Evolutionary conservation across 2,888 invertebrate species (phyloP), one percentile per base, ranked within the genome.

Genomic region (Agrenia bidenticulata): DNA sequence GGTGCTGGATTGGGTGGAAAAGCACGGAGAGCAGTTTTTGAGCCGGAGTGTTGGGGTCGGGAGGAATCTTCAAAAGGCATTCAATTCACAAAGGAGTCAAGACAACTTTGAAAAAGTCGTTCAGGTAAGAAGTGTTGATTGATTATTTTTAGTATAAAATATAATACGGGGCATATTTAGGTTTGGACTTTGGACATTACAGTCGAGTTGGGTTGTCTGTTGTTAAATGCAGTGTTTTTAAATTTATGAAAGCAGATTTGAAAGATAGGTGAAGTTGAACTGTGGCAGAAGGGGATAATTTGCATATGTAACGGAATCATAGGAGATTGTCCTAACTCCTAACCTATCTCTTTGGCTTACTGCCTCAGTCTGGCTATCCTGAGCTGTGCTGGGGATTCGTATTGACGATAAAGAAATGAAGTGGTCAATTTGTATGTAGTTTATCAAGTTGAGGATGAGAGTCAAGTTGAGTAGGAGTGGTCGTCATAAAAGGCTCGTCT

Each of bases 41-140:
- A 87, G 92, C 77, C 97, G 97, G 80, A 97, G 97, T 80, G 92
- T 92, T n/a, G 94, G 96, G 55, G 93, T 97, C 72, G 97, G 97
- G 64, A 86, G 94, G 77, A 95, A 94, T 83, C 84, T 97, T 76
- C 93, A 94, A 80, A 93, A 96, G 81, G 94, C 97, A 50, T 86
- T 93, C 77, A 93, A 94, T 9, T 92, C 97, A 80, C 96, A 97
- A 82, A 96, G 96, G 82, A 96, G 95, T 80, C 97, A 98, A 79
- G 94, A 96, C 81, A 96, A 97, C 81, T 98, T 98, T 80, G 97
- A 98, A 83, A 94, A 94, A 81, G 97, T 98, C 68, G 96, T 96
- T 55, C 92, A 93, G 88, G 94, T 93, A 82, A 83, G 85, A 81
- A 13, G 17, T 49, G 60, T 15, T 15, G 7, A 45, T 17, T n/a